Evolutionary conservation across 2,797 vertebrate species (phyloP).

Genomic region (Cercopithecus hamlyni): DNA sequence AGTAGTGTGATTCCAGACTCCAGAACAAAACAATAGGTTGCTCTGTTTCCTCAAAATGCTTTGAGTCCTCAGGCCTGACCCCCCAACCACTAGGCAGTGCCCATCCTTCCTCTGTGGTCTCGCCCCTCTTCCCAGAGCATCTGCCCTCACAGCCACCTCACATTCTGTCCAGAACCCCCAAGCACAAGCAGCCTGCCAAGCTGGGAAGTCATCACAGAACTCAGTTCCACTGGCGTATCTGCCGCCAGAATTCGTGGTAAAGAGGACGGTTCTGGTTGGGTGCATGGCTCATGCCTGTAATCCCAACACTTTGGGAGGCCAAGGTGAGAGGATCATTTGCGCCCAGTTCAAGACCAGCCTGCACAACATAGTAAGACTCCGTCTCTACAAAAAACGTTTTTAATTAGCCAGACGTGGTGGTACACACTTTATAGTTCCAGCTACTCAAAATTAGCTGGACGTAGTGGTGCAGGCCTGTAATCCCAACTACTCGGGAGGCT

Average conservation of each 20-base stretch:
- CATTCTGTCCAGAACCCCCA: not conserved
- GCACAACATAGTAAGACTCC: no score
- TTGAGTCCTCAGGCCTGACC: not conserved
- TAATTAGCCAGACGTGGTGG: no score
- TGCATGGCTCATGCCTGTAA: no score
- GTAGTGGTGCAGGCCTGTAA: no score
- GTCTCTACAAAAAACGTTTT: no score
- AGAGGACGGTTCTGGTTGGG: not conserved
- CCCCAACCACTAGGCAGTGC: not conserved
- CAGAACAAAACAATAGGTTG: not conserved
- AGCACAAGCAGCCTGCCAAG: not conserved
- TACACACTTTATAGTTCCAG: no score
- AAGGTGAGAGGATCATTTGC: no score
- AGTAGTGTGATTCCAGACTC: not conserved
- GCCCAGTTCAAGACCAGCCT: no score
- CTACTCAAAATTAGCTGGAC: no score
- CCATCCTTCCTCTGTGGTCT: not conserved
- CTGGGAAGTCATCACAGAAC: not conserved
- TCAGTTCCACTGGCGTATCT: not conserved
- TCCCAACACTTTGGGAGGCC: no score
- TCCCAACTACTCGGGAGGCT: no score
- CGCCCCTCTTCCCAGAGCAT: not conserved
- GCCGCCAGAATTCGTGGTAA: not conserved
- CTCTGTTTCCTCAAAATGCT: conserved; percentile 41
- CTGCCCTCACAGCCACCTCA: not conserved